These are phyloP conservation scores for Armadillidium nasatum DNA, from an alignment of 1,140 invertebrate genomes.

Conservation along the genomic window DNA sequence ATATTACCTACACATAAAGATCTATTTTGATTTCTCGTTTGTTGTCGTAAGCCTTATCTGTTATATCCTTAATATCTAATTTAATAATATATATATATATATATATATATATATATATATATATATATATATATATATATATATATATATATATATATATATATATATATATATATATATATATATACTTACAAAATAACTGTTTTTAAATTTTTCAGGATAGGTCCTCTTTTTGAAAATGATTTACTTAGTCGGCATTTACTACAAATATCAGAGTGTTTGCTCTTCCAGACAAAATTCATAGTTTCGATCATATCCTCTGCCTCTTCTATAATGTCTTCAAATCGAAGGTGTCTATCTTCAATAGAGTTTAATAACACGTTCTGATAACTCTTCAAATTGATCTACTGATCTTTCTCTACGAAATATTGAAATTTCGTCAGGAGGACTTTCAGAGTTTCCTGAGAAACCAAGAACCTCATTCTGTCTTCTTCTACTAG, in stretches of 20 bases:
- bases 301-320: background rate
- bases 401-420: background rate
- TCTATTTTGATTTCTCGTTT: no score
- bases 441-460: no score
- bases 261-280: background rate
- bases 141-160: constrained; percentile 7
- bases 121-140: constrained; percentile 9
- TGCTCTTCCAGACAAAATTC: background rate
- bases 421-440: background rate
- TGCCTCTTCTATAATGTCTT: background rate
- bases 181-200: constrained; percentile 1
- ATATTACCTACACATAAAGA: no score
- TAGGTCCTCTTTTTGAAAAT: background rate
- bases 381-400: background rate
- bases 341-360: background rate
- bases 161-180: constrained; percentile 9
- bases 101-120: background rate
- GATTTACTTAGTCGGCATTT: background rate
- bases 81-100: background rate
- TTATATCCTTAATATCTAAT: no score
- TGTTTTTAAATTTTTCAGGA: background rate
- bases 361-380: background rate
- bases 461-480: no score
- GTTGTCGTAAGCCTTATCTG: no score
- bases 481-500: no score